A percentile compares a stretch with the other conserved stretches of the same genome.
Evolutionary conservation across 2,797 vertebrate genomes (phyloP).

Genomic region (Serranus cabrilla): DNA sequence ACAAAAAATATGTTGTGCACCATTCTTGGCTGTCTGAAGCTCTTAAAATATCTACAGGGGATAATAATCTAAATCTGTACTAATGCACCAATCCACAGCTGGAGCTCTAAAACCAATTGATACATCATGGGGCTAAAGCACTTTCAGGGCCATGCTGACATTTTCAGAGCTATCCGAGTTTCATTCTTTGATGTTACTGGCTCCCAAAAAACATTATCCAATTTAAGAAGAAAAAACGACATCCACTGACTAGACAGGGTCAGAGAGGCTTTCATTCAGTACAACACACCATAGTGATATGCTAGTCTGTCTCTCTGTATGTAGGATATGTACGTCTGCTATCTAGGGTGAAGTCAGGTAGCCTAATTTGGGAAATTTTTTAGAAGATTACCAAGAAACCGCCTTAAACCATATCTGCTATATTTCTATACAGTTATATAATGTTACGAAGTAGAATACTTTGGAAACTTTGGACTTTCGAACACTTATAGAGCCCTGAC

Average conservation of each 20-base stretch:
- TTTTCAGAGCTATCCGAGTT: conserved; percentile 10
- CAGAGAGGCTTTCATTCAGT: background rate
- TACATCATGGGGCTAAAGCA: conserved; percentile 11
- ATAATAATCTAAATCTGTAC: conserved; percentile 30
- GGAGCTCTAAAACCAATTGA: conserved; percentile 25
- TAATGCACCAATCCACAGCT: conserved; percentile 24
- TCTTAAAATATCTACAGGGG: conserved; percentile 16
- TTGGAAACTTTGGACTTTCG: no score
- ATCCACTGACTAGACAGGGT: background rate
- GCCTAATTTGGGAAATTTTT: no score
- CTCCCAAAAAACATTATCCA: background rate
- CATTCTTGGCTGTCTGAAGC: conserved; percentile 2
- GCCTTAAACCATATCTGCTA: no score
- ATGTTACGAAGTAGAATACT: no score
- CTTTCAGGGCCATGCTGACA: conserved; percentile 12
- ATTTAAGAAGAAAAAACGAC: background rate
- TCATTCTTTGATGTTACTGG: conserved; percentile 7
- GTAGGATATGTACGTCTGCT: no score
- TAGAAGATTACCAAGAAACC: no score
- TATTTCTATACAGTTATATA: no score
- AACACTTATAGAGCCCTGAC: no score
- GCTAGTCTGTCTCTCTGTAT: background rate
- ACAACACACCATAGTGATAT: background rate
- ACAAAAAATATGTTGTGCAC: conserved; percentile 1
- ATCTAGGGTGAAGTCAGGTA: no score